Percentiles rank a stretch among this genome's conserved stretches.
These are phyloP conservation scores for Hetaerina titia DNA, from an alignment of 2,888 invertebrate genomes.

Conservation along the genomic window DNA sequence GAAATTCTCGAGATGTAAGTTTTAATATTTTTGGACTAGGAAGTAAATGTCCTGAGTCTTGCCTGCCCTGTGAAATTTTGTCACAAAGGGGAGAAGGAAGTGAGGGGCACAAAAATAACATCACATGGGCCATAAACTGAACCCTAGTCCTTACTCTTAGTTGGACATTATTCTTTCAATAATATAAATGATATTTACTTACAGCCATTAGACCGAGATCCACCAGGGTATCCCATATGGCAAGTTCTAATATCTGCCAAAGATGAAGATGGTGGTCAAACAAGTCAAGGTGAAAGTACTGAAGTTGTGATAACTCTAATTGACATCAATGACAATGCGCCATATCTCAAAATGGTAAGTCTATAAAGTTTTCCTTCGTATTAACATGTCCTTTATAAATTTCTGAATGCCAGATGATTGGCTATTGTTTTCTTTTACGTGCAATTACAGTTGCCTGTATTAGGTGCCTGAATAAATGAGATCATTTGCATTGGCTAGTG, in stretches of 20 bases:
- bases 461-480: too few species aligned
- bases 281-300: slow-evolving; percentile 81
- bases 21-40: neutral
- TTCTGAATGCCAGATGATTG: too few species aligned
- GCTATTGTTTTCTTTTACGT: neutral
- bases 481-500: too few species aligned
- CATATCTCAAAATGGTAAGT: slow-evolving; percentile 88
- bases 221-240: slow-evolving; percentile 91
- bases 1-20: too few species aligned
- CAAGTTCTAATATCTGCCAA: slow-evolving; percentile 85
- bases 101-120: too few species aligned
- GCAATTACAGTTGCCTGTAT: too few species aligned
- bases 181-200: slow-evolving; percentile 73
- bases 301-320: slow-evolving; percentile 82
- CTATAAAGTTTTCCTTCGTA: neutral
- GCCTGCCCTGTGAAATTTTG: neutral
- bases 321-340: slow-evolving; percentile 97
- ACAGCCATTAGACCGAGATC: slow-evolving; percentile 91
- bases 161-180: neutral
- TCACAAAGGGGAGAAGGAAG: neutral
- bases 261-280: slow-evolving; percentile 85
- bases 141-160: neutral
- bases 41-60: neutral
- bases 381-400: neutral
- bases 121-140: neutral